phyloP scores from a whole-genome alignment of 1,140 invertebrate genomes.

The Drepana arcuata region DNA sequence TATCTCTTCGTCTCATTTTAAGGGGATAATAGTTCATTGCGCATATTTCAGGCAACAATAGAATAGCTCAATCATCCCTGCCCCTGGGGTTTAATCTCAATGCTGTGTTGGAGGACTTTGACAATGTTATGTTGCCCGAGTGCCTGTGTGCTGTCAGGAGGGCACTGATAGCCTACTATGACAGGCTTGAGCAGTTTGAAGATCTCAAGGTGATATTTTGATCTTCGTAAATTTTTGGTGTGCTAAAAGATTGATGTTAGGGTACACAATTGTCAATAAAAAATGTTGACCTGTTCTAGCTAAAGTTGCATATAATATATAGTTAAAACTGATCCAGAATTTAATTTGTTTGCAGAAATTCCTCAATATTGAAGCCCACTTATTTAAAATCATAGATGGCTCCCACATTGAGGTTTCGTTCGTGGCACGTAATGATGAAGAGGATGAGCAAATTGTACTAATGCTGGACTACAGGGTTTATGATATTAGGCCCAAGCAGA shows the following conservation, averaged over 20 bases:
- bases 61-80: slow-evolving; percentile 35
- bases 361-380: slow-evolving; percentile 32
- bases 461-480: slow-evolving; percentile 44
- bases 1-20: too few species aligned
- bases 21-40: too few species aligned
- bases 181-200: slow-evolving; percentile 44
- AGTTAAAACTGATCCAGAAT: too few species aligned
- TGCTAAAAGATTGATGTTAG: too few species aligned
- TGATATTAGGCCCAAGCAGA: slow-evolving; percentile 47
- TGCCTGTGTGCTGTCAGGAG: slow-evolving; percentile 39
- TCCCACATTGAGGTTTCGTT: slow-evolving; percentile 51
- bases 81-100: slow-evolving; percentile 50
- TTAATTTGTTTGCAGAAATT: slow-evolving; percentile 28
- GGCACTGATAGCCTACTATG: slow-evolving; percentile 48
- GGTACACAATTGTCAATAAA: too few species aligned
- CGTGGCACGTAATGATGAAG: slow-evolving; percentile 21
- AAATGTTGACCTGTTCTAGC: too few species aligned
- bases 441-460: slow-evolving; percentile 27
- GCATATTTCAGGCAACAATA: slow-evolving; percentile 32
- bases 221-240: too few species aligned
- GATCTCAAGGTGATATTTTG: slow-evolving; percentile 48
- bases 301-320: too few species aligned
- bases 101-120: slow-evolving; percentile 34
- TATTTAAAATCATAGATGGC: slow-evolving; percentile 45
- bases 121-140: slow-evolving; percentile 41